phyloP scores from a whole-genome alignment of 2,113 vertebrate genomes.

The Tringa solitaria region DNA sequence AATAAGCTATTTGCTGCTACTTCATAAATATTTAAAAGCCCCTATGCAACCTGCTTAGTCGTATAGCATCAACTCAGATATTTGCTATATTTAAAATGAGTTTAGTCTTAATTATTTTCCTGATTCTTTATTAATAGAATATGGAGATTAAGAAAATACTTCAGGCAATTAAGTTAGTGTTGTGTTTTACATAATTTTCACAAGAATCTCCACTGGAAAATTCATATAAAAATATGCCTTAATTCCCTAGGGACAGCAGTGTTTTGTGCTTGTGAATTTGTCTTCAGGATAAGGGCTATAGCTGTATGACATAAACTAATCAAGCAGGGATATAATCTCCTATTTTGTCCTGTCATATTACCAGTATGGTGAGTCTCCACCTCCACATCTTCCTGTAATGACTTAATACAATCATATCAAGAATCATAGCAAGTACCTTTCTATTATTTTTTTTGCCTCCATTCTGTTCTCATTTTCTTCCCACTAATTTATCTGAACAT shows the following conservation, averaged over 20 bases:
- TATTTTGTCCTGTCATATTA: neutral
- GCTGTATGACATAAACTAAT: neutral
- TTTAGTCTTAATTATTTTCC: neutral
- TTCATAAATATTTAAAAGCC: constrained; percentile 40
- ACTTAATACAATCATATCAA: neutral
- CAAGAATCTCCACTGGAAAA: neutral
- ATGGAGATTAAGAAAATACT: neutral
- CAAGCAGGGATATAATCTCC: neutral
- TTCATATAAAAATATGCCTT: neutral
- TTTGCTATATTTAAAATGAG: neutral
- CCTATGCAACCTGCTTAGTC: neutral
- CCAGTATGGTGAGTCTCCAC: neutral
- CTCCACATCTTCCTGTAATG: neutral
- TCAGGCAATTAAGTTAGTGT: neutral
- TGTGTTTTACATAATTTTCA: neutral
- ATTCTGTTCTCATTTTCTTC: neutral
- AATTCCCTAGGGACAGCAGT: neutral
- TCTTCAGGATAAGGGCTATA: neutral
- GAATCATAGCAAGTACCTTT: neutral
- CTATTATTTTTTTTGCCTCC: fast-evolving
- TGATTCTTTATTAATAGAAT: neutral
- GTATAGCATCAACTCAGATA: neutral
- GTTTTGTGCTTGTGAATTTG: neutral
- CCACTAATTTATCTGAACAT: neutral
- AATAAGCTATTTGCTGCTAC: neutral